These are phyloP conservation scores for Clanis bilineata DNA, from an alignment of 2,888 invertebrate species.

Conservation along the genomic window DNA sequence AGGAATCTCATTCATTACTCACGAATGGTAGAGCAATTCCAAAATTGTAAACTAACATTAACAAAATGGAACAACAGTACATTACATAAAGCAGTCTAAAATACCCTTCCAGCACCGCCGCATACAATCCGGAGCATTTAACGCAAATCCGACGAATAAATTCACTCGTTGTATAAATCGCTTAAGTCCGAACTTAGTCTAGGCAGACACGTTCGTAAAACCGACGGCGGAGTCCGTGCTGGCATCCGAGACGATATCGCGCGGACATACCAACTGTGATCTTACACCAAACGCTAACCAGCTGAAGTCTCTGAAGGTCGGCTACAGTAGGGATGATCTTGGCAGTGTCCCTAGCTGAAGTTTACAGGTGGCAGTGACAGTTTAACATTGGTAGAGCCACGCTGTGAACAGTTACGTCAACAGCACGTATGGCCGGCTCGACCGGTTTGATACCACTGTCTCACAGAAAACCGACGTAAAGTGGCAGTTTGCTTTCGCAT, in stretches of 20 bases:
- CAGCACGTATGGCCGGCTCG: no score
- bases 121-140: slow-evolving; percentile 7
- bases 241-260: background rate
- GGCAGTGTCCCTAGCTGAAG: no score
- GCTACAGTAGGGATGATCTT: no score
- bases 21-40: background rate
- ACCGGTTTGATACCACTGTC: no score
- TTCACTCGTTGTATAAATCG: slow-evolving; percentile 26
- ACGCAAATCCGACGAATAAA: slow-evolving; percentile 21
- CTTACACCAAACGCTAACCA: background rate
- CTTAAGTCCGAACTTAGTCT: slow-evolving; percentile 31
- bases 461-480: no score
- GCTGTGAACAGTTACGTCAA: no score
- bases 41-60: background rate
- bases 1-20: background rate
- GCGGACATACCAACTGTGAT: background rate
- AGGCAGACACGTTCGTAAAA: slow-evolving; percentile 21
- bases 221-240: background rate
- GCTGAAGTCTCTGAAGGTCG: no score
- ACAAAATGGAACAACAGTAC: slow-evolving; percentile 1
- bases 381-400: no score
- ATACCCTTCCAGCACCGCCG: background rate
- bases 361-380: no score
- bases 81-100: background rate
- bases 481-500: no score